A percentile compares a stretch with the other conserved stretches of the same genome.
phyloP scores from a whole-genome alignment of 2,888 invertebrate species.

The Acanthococcus lagerstroemiae region DNA sequence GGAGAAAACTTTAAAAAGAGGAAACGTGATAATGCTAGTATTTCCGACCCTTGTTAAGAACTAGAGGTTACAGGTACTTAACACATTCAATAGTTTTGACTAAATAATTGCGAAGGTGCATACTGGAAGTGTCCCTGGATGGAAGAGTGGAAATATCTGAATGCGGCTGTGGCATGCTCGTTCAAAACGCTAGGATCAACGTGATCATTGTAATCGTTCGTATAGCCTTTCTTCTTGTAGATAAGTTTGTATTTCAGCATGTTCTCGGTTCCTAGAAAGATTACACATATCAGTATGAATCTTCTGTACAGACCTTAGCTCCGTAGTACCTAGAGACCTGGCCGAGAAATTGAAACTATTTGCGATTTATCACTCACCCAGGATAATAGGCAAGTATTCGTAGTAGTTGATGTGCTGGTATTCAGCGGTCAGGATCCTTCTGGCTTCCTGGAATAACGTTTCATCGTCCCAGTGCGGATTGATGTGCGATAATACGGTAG shows the following conservation, averaged over 20 bases:
- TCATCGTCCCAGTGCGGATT: conserved; percentile 71
- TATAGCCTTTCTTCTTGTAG: conserved; percentile 50
- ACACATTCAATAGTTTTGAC: background rate
- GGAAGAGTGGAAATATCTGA: conserved; percentile 61
- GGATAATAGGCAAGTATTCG: conserved; percentile 66
- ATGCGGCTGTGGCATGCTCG: conserved; percentile 62
- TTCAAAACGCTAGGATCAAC: conserved; percentile 57
- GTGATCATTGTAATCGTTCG: conserved; percentile 56
- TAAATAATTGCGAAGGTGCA: conserved; percentile 39
- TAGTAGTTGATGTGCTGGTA: conserved; percentile 69
- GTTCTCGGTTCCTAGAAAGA: conserved; percentile 43
- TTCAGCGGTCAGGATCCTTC: conserved; percentile 62
- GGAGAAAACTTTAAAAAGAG: too few species aligned
- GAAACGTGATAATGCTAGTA: too few species aligned
- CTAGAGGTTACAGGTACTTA: background rate
- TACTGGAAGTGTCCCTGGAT: conserved; percentile 61
- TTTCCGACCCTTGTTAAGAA: background rate
- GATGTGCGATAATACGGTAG: conserved; percentile 49
- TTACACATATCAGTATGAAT: too few species aligned
- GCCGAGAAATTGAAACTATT: too few species aligned
- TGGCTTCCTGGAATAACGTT: conserved; percentile 58
- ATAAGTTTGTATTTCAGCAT: conserved; percentile 53
- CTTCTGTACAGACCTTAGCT: too few species aligned
- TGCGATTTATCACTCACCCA: conserved; percentile 52
- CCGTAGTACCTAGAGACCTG: too few species aligned